Base-by-base conservation (phyloP, 23 tunicate genomes). In the Oikopleura albicans region DNA sequence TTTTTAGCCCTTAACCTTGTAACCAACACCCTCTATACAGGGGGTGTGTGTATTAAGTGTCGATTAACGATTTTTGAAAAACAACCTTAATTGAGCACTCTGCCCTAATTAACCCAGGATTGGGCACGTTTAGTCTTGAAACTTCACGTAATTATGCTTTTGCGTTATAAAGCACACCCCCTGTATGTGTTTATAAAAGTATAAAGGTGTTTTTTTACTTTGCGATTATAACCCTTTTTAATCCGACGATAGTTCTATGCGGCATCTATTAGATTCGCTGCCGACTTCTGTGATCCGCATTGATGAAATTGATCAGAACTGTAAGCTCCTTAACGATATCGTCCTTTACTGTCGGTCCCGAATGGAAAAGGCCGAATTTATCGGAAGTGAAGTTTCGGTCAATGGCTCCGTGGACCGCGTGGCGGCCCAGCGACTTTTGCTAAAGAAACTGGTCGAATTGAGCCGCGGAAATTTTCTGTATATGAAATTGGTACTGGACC, bases 381-480 rank as follows among this genome's bases (percentile, higher is more conserved):
- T 71, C 35, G 27, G 79, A 34, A 22, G 37, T 2, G 79, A 71
- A 71, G 79, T 71, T 2, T 22, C 2, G 4, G 79, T 71, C 31
- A 71, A 71, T 71, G 79, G 79, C 79, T 71, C 79, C 29, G 63
- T 90, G n/a, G 97, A 92, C 41, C 85, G 88, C 1, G 83, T 88
- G 39, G 87, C 92, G 0, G 86, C 90, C 8, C 97, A 92, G 34
- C 89, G 89, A 76, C 90, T 88, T 40, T 89, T 92, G 8, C 41
- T 86, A 1, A 86, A 89, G 39, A 87, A 87, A 39, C 83, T 92
- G 83, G 38, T 89, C 4, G 87, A 85, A 34, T 56, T 40, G 39
- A 57, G 86, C 40, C 85, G 87, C 1, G 98, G 98, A 66, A 93
- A 90, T 63, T 91, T 93, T 84, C 87, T 93, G 29, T 93, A 87